Evolutionary conservation across 2,113 vertebrate genomes (phyloP).

Genomic region (Heterocephalus glaber): DNA sequence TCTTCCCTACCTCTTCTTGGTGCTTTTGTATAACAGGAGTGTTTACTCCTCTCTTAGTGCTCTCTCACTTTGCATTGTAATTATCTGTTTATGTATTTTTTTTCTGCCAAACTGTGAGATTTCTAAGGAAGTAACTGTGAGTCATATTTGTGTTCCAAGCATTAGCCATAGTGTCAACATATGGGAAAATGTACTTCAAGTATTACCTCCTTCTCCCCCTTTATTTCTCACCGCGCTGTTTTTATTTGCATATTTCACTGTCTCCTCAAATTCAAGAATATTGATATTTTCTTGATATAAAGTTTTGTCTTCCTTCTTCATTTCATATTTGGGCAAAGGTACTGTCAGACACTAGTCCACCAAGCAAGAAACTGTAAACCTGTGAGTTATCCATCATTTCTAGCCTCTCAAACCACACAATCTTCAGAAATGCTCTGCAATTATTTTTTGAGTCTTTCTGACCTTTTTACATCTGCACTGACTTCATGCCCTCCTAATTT

Average conservation of each 20-base stretch:
- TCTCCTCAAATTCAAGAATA: not conserved
- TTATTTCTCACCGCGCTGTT: not conserved
- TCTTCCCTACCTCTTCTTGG: not conserved
- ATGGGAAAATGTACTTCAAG: not conserved
- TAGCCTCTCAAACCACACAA: not conserved
- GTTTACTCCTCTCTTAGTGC: not conserved
- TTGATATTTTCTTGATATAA: not conserved
- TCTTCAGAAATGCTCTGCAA: not conserved
- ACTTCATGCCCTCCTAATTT: not conserved
- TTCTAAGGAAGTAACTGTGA: constrained; percentile 59
- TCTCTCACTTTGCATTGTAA: not conserved
- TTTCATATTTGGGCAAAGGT: not conserved
- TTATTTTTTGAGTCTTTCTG: not conserved
- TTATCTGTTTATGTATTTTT: constrained; percentile 34
- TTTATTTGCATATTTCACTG: not conserved
- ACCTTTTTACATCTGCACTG: not conserved
- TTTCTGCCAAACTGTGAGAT: constrained; percentile 55
- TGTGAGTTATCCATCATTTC: not conserved
- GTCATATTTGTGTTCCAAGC: constrained; percentile 26
- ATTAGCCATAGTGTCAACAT: not conserved
- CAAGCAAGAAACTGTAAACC: not conserved
- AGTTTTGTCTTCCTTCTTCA: not conserved
- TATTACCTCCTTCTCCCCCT: not conserved
- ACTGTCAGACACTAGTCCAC: not conserved
- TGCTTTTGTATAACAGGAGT: not conserved